Base-by-base conservation (phyloP, 1,140 invertebrate genomes). In the Drosophila cardini region DNA sequence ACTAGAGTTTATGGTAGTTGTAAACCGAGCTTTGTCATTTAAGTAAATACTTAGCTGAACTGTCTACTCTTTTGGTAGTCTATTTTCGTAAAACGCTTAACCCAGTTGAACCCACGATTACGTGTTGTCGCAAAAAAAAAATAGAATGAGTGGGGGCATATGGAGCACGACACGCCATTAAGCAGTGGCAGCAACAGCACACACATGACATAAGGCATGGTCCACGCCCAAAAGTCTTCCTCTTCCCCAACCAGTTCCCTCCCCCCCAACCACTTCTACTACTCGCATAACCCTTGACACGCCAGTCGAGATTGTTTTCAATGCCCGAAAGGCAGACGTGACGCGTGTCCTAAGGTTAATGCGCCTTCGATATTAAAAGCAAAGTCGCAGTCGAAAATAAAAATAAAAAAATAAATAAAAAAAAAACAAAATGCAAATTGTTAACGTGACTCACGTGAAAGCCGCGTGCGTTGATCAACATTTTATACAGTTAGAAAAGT, bases 151-250 rank as follows among this genome's bases (percentile, higher is more conserved):
- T 26, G 2, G 74, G 70, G 83, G 76, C 68, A 84, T 77, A 61
- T 74, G 81, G 70, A 74, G 62, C 69, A 76, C 65, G 77, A 78
- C 81, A 85, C 81, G 81, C 81, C 65, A 85, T 85, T 80, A 80
- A 80, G 73, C 61, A 63, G 45, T 45, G 26, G 73, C 15, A 60
- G 43, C 45, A 56, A 38, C n/a, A 62, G 50, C 34, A 50, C 43
- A 57, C 53, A 71, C 61, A 71, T 56, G 78, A 67, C 72, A 70
- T 64, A 67, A 38, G 45, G 42, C 32, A 56, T 56, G 40, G 73
- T 45, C 46, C 40, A 62, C 48, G 38, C 62, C 62, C 69, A 46
- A 32, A 32, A 13, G 5, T 32, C 46, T 18, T 18, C 38, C 46
- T 13, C 32, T 4, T 36, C 7, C 5, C 0, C 21, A 4, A 4